Base-by-base conservation (phyloP, 2,888 invertebrate genomes). In the Eupeodes luniger region DNA sequence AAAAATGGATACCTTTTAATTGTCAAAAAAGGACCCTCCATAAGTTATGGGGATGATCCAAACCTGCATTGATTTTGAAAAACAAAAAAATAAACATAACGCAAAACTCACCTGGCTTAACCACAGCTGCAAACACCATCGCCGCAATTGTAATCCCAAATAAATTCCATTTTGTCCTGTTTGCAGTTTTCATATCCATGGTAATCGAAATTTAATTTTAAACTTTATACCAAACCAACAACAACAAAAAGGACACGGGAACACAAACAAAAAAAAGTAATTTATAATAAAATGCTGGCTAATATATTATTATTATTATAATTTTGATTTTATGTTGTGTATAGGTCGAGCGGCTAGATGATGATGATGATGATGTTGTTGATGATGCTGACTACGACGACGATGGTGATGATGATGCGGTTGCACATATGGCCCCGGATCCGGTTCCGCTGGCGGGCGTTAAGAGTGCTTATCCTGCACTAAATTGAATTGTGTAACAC, bases 51-150 rank as follows among this genome's bases (percentile, higher is more conserved):
- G 27, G 27, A 72, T 57, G 47, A 11, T 59, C 10, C 14, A 34
- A 3, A 27, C 19, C n/a, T 40, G 75, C 69, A 76, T 70, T 79
- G 79, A 87, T 82, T 82, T 82, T 79, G 19, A 19, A 19, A 19
- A 27, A 27, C 1, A 27, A 27, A 69, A 62, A 78, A 67, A n/a
- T n/a, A n/a, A n/a, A 47, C 49, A 12, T 47, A 61, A 44, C 47
- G 36, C 69, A 69, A 16, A 57, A 81, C 88, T 88, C 77, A 88
- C 88, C 88, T 88, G 88, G 85, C 57, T 74, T 84, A n/a, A 88
- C 85, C 88, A 69, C 85, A 78, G 77, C 81, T 88, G 81, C 88
- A 75, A 88, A 85, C 69, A 85, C 78, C 74, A 78, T 2, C 36
- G 66, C 85, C 64, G 64, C 88, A 78, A 85, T 75, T 81, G 85